phyloP scores from a whole-genome alignment of 2,113 vertebrate genomes.

The Rhinoderma darwinii region DNA sequence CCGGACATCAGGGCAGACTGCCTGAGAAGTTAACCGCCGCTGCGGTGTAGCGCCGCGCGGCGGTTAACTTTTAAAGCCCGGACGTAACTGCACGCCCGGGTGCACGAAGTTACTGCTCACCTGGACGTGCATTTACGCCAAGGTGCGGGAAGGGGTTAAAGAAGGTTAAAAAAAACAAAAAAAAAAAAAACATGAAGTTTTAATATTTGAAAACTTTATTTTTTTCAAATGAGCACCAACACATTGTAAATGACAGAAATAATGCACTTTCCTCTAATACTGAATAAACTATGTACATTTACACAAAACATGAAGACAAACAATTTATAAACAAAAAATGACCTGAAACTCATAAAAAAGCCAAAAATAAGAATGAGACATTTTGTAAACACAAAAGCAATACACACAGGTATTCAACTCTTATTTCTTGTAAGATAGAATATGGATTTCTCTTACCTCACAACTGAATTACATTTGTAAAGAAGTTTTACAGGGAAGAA shows the following conservation, averaged over 20 bases:
- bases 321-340: slow-evolving; percentile 71
- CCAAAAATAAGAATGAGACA: slow-evolving; percentile 70
- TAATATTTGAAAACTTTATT: slow-evolving; percentile 85
- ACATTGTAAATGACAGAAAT: slow-evolving; percentile 80
- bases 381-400: slow-evolving; percentile 81
- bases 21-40: no score
- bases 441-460: slow-evolving; percentile 45
- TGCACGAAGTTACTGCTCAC: no score
- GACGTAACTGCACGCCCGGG: no score
- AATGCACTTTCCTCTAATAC: slow-evolving; percentile 77
- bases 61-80: no score
- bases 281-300: slow-evolving; percentile 78
- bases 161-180: no score
- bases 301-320: slow-evolving; percentile 72
- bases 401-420: slow-evolving; percentile 72
- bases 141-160: no score
- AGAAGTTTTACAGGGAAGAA: slow-evolving; percentile 43
- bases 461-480: slow-evolving; percentile 55
- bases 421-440: slow-evolving; percentile 40
- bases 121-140: no score
- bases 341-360: slow-evolving; percentile 69
- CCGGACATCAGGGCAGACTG: no score
- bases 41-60: no score
- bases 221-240: slow-evolving; percentile 87
- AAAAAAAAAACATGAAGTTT: neutral